These are phyloP conservation scores for Aeoliscus strigatus DNA, from an alignment of 2,797 vertebrate species.

Conservation along the genomic window DNA sequence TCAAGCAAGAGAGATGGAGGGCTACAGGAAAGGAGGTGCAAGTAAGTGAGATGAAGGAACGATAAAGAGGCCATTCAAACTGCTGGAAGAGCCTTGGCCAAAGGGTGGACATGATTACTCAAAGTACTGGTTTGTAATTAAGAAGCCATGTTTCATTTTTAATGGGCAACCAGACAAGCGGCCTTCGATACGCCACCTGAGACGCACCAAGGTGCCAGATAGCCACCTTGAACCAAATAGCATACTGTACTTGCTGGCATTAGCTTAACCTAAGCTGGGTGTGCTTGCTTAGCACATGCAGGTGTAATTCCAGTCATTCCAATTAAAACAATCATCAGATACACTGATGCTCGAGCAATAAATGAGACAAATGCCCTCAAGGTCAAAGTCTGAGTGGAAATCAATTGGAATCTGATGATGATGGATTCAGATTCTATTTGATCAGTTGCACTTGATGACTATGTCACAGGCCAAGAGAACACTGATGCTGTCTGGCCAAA, in stretches of 20 bases:
- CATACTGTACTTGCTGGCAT: conserved; percentile 25
- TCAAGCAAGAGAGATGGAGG: conserved; percentile 55
- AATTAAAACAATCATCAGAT: conserved; percentile 29
- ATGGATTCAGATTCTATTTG: conserved; percentile 53
- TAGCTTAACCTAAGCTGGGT: conserved; percentile 12
- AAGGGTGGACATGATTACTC: conserved; percentile 30
- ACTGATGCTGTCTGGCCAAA: not conserved
- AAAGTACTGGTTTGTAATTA: conserved; percentile 63
- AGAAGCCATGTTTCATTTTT: conserved; percentile 65
- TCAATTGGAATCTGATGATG: conserved; percentile 56
- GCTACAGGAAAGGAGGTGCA: conserved; percentile 32
- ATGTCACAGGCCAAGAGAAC: conserved; percentile 5
- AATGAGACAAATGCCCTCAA: conserved; percentile 52
- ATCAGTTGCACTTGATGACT: conserved; percentile 46
- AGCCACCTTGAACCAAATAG: conserved; percentile 37
- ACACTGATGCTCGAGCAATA: conserved; percentile 30
- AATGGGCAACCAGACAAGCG: conserved; percentile 55
- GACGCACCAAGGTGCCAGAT: conserved; percentile 39
- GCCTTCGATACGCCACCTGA: conserved; percentile 54
- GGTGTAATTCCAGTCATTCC: conserved; percentile 26
- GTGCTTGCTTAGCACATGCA: too few species aligned
- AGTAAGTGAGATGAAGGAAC: conserved; percentile 43
- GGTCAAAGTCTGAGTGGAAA: conserved; percentile 55
- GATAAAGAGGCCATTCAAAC: conserved; percentile 35
- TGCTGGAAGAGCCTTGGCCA: conserved; percentile 1